Conservation (phyloP, 2,888 invertebrate species). For the Liopterus haemorrhoidalis region DNA sequence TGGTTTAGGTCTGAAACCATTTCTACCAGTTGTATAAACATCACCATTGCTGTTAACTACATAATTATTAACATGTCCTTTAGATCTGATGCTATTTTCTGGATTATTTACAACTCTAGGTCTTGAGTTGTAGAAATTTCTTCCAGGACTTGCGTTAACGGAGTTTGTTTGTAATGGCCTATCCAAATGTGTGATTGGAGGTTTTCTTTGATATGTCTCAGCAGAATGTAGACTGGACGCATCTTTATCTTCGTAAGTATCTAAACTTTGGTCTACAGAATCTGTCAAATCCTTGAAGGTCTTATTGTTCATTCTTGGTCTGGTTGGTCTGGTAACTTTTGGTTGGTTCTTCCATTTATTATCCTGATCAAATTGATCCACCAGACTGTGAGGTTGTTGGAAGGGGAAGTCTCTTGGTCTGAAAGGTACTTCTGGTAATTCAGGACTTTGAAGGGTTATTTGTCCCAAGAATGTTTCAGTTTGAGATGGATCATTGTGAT, state of each 20-base stretch:
- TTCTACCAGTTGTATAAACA: conserved; percentile 37
- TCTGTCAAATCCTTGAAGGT: conserved; percentile 32
- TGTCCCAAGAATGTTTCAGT: conserved; percentile 59
- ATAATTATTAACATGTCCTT: conserved; percentile 39
- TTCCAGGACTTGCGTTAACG: conserved; percentile 29
- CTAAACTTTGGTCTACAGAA: conserved; percentile 39
- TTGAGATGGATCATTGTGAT: conserved; percentile 55
- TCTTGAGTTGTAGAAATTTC: conserved; percentile 25
- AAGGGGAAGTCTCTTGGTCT: conserved; percentile 28
- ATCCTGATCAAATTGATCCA: conserved; percentile 26
- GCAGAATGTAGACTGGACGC: conserved; percentile 20
- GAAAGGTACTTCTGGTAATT: conserved; percentile 36
- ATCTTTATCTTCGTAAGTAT: conserved; percentile 33
- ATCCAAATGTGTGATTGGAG: conserved; percentile 17
- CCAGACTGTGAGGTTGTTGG: conserved; percentile 24
- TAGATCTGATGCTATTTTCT: conserved; percentile 32
- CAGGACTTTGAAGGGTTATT: conserved; percentile 57
- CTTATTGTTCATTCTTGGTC: conserved; percentile 22
- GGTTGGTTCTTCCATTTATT: conserved; percentile 19
- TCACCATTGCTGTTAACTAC: conserved; percentile 42
- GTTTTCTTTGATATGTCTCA: conserved; percentile 21
- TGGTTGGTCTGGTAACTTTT: conserved; percentile 9
- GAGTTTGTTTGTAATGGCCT: conserved; percentile 24
- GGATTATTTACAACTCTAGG: conserved; percentile 22
- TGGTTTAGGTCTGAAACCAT: conserved; percentile 35